Evolutionary conservation across 2,113 vertebrate species (phyloP).

Genomic region (Nycticebus coucang): DNA sequence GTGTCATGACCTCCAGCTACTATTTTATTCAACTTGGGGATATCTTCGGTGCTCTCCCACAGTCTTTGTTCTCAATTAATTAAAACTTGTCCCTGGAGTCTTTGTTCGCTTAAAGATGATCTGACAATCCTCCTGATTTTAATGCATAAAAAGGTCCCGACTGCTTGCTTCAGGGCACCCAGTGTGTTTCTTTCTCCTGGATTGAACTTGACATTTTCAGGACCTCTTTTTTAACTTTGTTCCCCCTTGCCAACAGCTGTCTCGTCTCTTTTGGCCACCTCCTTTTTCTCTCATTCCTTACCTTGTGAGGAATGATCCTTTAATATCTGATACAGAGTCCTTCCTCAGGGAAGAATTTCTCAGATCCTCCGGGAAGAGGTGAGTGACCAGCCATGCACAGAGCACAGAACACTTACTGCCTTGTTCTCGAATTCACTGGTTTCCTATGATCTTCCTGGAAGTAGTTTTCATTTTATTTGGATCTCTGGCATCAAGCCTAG

Average conservation of each 20-base stretch:
- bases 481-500: background rate
- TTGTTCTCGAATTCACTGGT: background rate
- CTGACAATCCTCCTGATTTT: background rate
- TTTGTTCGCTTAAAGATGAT: slow-evolving; percentile 5
- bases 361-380: background rate
- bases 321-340: background rate
- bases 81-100: background rate
- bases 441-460: background rate
- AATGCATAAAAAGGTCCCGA: background rate
- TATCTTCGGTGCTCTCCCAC: background rate
- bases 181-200: background rate
- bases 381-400: background rate
- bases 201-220: background rate
- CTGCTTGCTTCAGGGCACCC: background rate
- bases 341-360: background rate
- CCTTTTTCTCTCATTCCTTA: background rate
- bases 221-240: background rate
- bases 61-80: background rate
- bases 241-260: rapidly evolving
- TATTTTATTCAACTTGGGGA: background rate
- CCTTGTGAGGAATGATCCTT: background rate
- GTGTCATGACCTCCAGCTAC: background rate
- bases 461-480: background rate
- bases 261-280: background rate
- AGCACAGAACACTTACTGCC: background rate